Base-by-base conservation (phyloP, 2,797 vertebrate genomes). In the Smutsia temminckii region DNA sequence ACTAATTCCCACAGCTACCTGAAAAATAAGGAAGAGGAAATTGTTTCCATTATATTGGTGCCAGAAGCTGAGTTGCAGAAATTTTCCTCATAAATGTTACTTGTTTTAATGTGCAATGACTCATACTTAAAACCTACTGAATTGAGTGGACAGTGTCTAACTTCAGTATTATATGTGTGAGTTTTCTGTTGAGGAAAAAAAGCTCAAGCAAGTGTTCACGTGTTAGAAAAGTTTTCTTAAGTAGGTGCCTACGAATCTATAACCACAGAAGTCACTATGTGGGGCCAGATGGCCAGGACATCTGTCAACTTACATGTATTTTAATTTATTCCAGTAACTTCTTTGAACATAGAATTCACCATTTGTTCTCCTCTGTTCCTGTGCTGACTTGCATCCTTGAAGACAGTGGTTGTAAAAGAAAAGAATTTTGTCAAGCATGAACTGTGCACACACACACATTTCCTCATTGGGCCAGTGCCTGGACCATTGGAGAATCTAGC, bases 271-370 rank as follows among this genome's bases (percentile, higher is more conserved):
- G 6, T 79, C 32, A 51, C 57, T 57, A 3, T 13, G 0, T 81
- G 55, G 63, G 16, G 23, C 49, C 53, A 10, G 61, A 51, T 34
- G 46, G 27, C 61, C 27, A 6, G 40, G 34, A 27, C 4, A 12
- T 71, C 23, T 29, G 29, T 85, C 63, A 57, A 5, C 8, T 66
- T 53, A 55, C 6, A 2, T 59, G 17, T 27, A 4, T 75, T 59
- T 93, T 79, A 85, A 34, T 79, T 53, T 85, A 63, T 85, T 93
- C 49, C 72, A 9, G 32, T 75, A 53, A 86, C 29, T 78, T 89
- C 53, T 83, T 61, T 80, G 59, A 66, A 61, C 49, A 7, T 27
- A 64, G 85, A 77, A 14, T 68, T 78, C 34, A 32, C 29, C 23
- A 25, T 18, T 32, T 78, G 72, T 69, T 21, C 57, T 29, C 42